Evolutionary conservation across 2,113 vertebrate species (phyloP).

Genomic region (Grammomys dolichurus): DNA sequence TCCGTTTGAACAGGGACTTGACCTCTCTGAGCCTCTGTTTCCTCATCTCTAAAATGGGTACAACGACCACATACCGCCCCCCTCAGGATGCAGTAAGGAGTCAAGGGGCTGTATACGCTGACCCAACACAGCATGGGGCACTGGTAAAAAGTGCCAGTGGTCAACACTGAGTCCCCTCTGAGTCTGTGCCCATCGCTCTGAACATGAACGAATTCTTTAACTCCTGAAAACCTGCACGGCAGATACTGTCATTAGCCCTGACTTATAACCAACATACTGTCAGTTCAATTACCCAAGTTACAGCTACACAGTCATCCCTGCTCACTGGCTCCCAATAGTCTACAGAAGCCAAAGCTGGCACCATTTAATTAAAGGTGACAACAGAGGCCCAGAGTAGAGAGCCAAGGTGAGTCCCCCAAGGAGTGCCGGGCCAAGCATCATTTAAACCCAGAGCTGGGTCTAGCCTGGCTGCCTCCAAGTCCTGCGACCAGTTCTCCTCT

Average conservation of each 20-base stretch:
- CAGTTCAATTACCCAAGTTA: neutral
- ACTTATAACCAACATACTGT: neutral
- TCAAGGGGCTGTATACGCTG: rapidly evolving
- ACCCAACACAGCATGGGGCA: neutral
- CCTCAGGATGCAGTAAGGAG: rapidly evolving
- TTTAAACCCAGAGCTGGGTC: neutral
- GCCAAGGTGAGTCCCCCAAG: neutral
- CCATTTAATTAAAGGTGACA: neutral
- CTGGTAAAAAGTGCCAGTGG: rapidly evolving
- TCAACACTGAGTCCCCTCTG: rapidly evolving
- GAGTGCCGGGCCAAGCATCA: neutral
- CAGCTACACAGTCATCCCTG: rapidly evolving
- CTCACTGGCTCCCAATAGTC: neutral
- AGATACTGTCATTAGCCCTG: neutral
- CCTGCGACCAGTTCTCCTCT: neutral
- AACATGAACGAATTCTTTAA: neutral
- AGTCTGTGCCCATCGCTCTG: rapidly evolving
- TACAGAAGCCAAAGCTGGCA: neutral
- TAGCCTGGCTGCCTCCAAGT: neutral
- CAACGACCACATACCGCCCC: rapidly evolving
- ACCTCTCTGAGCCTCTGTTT: neutral
- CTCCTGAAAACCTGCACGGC: neutral
- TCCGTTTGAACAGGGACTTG: neutral
- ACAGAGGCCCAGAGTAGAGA: neutral
- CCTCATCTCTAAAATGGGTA: neutral